Base-by-base conservation (phyloP, 2,797 vertebrate genomes). In the Melanotaenia nigrans region DNA sequence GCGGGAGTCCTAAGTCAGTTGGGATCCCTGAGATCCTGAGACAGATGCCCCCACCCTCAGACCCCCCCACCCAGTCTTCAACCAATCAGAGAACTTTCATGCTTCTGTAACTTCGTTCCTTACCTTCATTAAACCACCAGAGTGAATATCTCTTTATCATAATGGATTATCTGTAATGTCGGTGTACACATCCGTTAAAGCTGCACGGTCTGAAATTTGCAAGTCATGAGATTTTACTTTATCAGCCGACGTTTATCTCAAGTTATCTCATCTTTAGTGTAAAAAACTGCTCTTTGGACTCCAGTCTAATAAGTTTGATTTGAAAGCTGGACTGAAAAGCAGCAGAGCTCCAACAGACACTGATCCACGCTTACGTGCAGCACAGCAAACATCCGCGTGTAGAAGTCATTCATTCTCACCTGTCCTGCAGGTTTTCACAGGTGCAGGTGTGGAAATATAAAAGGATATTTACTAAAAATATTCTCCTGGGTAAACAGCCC, bases 211-310 rank as follows among this genome's bases (percentile, higher is more conserved):
- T 22, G 40, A 58, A 47, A 42, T 42, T 14, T 42, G 22, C 6
- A 25, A 22, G 33, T 42, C 10, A 20, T 33, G 2, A n/a, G n/a
- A 49, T 30, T 22, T 51, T 59, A 59, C 32, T 33, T 22, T 18
- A 35, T 16, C 18, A 22, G 28, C 57, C 2, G 4, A 61, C n/a
- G 10, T 55, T 73, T 65, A 56, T 71, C 18, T 61, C 42, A n/a
- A 42, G 16, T 42, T 42, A 42, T 42, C 40, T 42, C 40, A 42
- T 42, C 40, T 42, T 2, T 9, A 0, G 16, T 7, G 14, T 70
- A 20, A 65, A 32, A 13, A 68, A 42, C 62, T 40, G 11, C 24
- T 56, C 65, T 28, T 81, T 81, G 65, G 53, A 49, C n/a, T n/a
- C 47, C 47, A 22, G 5, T 47, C 7, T 47, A 20, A 47, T 5